Percentiles rank a stretch among this genome's conserved stretches.
Evolutionary conservation across 2,113 vertebrate species (phyloP).

Genomic region (Synodontis membranacea): DNA sequence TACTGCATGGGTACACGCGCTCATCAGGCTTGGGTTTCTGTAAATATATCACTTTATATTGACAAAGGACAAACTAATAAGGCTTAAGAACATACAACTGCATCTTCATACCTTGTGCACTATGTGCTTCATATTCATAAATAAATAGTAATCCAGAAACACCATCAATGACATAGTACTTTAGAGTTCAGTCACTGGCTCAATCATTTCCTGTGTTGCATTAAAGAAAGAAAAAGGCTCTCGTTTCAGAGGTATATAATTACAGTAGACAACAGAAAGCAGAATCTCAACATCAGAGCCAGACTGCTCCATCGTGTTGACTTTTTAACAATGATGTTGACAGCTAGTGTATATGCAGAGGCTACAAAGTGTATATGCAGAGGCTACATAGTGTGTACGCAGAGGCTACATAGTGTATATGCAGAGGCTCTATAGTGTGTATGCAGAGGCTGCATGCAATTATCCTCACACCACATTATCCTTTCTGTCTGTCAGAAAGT

Average conservation of each 20-base stretch:
- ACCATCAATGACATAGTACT: conserved; percentile 98
- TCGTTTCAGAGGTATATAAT: neutral
- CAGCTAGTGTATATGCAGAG: no score
- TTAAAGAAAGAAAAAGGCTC: neutral
- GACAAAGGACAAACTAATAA: neutral
- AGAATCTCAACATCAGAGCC: conserved; percentile 77
- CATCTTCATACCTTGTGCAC: conserved; percentile 82
- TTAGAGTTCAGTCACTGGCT: conserved; percentile 81
- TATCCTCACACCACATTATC: conserved; percentile 79
- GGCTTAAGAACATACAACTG: neutral
- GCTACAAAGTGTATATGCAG: no score
- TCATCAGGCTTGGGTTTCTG: conserved; percentile 93
- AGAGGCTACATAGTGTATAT: no score
- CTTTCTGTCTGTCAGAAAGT: conserved; percentile 89
- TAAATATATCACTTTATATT: neutral
- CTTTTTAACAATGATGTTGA: conserved; percentile 98
- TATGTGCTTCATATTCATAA: conserved; percentile 87
- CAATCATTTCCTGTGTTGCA: conserved; percentile 81
- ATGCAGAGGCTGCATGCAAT: conserved; percentile 96
- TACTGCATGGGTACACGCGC: conserved; percentile 85
- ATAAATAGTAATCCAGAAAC: conserved; percentile 97
- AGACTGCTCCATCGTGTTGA: conserved; percentile 83
- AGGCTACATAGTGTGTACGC: no score
- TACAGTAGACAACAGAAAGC: neutral
- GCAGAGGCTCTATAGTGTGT: no score